Evolutionary conservation across 1,140 invertebrate species (phyloP).

Genomic region (Diabrotica undecimpunctata): DNA sequence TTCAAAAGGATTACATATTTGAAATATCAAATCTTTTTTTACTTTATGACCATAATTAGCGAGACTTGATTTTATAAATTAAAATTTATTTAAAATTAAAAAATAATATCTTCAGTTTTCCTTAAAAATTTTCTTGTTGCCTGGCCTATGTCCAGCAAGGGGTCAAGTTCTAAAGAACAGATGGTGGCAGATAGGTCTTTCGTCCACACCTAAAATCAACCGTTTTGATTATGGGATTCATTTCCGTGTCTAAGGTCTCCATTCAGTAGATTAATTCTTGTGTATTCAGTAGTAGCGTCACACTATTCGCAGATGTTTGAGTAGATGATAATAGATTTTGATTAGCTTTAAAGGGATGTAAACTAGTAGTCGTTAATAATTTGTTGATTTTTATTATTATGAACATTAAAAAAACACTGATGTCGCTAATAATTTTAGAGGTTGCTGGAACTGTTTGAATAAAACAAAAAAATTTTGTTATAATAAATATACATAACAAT

Average conservation of each 20-base stretch:
- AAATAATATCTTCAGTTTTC: background rate
- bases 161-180: background rate
- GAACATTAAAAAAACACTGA: no score
- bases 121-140: background rate
- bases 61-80: no score
- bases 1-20: no score
- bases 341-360: no score
- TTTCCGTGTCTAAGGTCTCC: background rate
- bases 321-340: background rate
- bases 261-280: constrained; percentile 1
- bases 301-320: background rate
- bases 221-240: background rate
- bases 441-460: no score
- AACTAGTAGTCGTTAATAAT: no score
- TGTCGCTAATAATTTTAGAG: no score
- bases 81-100: background rate
- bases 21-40: no score
- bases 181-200: background rate
- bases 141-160: background rate
- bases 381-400: no score
- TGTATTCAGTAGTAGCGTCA: background rate
- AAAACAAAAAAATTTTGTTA: no score
- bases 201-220: background rate
- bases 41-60: no score
- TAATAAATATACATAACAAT: no score